These are phyloP conservation scores for Apus apus DNA, from an alignment of 2,113 vertebrate genomes.

Conservation along the genomic window DNA sequence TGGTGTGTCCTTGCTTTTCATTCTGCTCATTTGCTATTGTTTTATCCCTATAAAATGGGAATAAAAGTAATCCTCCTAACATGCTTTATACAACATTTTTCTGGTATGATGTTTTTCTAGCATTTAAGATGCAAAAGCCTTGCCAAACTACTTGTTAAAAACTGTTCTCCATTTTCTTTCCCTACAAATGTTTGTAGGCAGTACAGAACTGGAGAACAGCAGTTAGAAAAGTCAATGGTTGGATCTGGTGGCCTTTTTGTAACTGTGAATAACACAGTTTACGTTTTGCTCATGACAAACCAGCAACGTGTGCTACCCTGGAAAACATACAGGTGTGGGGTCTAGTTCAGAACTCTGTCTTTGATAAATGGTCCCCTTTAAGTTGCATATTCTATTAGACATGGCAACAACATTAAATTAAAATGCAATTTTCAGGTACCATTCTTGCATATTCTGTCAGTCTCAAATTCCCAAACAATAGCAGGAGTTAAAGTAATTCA, in stretches of 20 bases:
- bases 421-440: background rate
- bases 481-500: background rate
- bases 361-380: background rate
- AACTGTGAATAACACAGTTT: background rate
- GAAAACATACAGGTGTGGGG: background rate
- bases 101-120: background rate
- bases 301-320: background rate
- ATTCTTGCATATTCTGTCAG: background rate
- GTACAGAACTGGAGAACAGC: background rate
- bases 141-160: background rate
- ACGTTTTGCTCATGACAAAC: background rate
- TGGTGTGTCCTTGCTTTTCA: background rate
- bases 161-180: background rate
- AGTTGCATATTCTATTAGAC: background rate
- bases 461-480: background rate
- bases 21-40: background rate
- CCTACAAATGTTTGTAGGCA: background rate
- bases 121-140: background rate
- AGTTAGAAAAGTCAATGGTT: background rate
- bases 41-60: background rate
- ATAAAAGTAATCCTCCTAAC: background rate
- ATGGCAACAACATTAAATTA: background rate
- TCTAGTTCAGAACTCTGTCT: background rate
- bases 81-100: background rate
- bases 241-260: background rate